A percentile compares a stretch with the other conserved stretches of the same genome.
Conservation (phyloP, 2,113 vertebrate genomes). For the Opisthocomus hoazin region DNA sequence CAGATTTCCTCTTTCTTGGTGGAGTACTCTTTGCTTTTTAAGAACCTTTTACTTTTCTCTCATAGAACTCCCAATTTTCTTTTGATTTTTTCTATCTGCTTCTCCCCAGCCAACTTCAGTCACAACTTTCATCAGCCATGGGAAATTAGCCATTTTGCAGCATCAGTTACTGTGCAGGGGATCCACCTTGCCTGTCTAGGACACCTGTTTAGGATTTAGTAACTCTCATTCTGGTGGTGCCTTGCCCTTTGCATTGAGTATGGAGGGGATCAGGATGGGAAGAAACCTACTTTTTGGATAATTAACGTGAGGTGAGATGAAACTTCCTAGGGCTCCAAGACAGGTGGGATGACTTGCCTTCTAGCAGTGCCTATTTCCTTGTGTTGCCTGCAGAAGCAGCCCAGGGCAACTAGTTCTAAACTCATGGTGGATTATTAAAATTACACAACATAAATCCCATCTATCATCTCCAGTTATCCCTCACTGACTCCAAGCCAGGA, state of each 20-base stretch:
- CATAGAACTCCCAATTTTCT: neutral
- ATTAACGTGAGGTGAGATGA: neutral
- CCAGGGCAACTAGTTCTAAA: neutral
- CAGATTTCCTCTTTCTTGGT: neutral
- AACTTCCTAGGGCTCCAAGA: neutral
- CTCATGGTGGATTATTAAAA: neutral
- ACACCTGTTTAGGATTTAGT: neutral
- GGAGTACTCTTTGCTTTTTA: neutral
- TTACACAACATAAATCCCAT: neutral
- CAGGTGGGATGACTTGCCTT: neutral
- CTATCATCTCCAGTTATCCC: slow-evolving; percentile 8
- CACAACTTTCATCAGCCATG: neutral
- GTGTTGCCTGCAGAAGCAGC: neutral
- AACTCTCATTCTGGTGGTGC: neutral
- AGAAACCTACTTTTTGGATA: neutral
- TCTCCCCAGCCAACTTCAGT: neutral
- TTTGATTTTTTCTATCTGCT: neutral
- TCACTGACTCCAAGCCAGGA: slow-evolving; percentile 4
- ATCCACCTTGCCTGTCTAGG: neutral
- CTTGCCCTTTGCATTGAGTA: neutral
- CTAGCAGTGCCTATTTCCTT: neutral
- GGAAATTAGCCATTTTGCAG: neutral
- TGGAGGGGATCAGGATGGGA: neutral
- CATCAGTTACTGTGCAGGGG: neutral
- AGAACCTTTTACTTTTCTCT: neutral